These are phyloP conservation scores for Tachina lurida DNA, from an alignment of 2,888 invertebrate species.

Conservation along the genomic window DNA sequence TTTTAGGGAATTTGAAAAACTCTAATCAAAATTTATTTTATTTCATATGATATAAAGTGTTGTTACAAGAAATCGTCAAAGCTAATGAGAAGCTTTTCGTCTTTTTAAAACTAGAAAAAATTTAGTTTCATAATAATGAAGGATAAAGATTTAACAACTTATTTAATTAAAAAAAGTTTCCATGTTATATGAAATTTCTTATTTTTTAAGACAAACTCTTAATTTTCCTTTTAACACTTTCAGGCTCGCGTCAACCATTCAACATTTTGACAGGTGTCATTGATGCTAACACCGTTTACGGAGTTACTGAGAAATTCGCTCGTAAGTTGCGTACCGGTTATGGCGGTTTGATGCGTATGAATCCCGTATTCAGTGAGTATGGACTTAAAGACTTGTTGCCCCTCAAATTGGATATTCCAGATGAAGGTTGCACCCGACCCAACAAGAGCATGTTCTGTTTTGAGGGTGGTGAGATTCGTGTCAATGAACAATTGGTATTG, in stretches of 20 bases:
- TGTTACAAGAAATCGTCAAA: too few relatives aligned
- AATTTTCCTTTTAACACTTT: conserved; percentile 11
- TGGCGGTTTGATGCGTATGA: conserved; percentile 93
- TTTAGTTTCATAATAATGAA: too few relatives aligned
- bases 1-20: too few relatives aligned
- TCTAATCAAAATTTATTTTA: too few relatives aligned
- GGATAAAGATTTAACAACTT: too few relatives aligned
- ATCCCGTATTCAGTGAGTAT: conserved; percentile 93
- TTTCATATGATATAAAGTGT: too few relatives aligned
- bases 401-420: conserved; percentile 93
- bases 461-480: conserved; percentile 96
- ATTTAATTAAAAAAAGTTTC: not conserved
- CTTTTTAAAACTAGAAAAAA: too few relatives aligned
- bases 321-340: conserved; percentile 92
- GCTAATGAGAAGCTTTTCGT: too few relatives aligned
- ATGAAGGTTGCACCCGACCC: conserved; percentile 95
- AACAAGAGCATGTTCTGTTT: conserved; percentile 96
- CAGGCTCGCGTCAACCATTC: conserved; percentile 92
- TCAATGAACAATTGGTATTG: conserved; percentile 94
- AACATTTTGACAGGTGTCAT: conserved; percentile 93
- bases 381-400: conserved; percentile 94
- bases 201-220: not conserved
- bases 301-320: conserved; percentile 91
- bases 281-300: conserved; percentile 95
- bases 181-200: not conserved